phyloP scores from a whole-genome alignment of 2,888 invertebrate species.

The Aricia artaxerxes region DNA sequence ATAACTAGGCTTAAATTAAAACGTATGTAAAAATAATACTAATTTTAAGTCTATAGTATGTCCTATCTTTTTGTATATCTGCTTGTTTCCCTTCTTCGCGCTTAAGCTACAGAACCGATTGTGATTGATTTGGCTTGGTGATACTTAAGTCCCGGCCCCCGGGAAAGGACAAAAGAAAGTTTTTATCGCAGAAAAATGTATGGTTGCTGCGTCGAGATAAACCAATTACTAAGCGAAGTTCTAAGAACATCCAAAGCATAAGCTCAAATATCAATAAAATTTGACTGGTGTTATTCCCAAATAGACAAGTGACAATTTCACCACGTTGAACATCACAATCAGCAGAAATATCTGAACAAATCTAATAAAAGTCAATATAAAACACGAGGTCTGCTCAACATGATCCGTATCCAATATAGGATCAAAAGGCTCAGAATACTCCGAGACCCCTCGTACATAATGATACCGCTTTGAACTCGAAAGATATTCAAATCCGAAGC shows the following conservation, averaged over 20 bases:
- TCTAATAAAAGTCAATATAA: conserved; percentile 16
- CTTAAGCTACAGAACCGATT: no score
- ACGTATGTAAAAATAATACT: no score
- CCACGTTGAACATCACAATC: background rate
- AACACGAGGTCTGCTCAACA: background rate
- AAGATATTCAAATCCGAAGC: conserved; percentile 30
- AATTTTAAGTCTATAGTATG: no score
- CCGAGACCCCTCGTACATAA: background rate
- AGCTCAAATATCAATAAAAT: background rate
- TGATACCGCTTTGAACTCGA: conserved; percentile 31
- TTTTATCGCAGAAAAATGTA: no score
- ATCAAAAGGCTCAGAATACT: conserved; percentile 14
- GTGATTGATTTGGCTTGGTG: no score
- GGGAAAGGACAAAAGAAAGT: no score
- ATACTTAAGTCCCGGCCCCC: no score
- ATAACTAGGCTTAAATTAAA: no score
- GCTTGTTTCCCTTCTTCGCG: no score
- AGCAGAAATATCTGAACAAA: conserved; percentile 1
- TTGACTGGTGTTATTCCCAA: background rate
- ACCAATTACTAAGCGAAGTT: no score
- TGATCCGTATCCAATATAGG: conserved; percentile 14
- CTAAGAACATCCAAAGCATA: background rate
- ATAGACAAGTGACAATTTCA: background rate
- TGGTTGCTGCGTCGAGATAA: no score
- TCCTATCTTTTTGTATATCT: no score